Percentiles rank a stretch among this genome's conserved stretches.
Evolutionary conservation across 2,888 invertebrate genomes (phyloP).

Genomic region (Maniola hyperantus): DNA sequence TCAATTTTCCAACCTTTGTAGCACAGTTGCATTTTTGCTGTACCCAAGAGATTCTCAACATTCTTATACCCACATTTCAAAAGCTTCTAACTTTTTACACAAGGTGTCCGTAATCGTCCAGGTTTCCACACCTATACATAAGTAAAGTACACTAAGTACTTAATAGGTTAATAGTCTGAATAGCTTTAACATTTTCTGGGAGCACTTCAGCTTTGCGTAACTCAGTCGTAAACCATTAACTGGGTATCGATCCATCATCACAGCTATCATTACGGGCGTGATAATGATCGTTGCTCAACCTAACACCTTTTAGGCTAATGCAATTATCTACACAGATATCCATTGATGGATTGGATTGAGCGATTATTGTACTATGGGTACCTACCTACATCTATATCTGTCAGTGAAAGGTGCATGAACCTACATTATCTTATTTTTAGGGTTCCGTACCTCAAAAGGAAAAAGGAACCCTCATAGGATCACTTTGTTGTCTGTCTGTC

Average conservation of each 20-base stretch:
- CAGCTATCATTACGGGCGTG: conserved; percentile 23
- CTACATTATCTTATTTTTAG: conserved; percentile 8
- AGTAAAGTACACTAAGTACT: not conserved
- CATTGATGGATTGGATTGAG: conserved; percentile 29
- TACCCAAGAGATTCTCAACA: too few species aligned
- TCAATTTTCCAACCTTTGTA: too few species aligned
- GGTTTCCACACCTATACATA: too few species aligned
- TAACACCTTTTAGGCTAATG: conserved; percentile 41
- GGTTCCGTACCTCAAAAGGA: too few species aligned
- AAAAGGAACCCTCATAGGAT: too few species aligned
- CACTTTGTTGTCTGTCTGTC: too few species aligned
- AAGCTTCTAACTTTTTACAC: too few species aligned
- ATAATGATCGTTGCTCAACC: conserved; percentile 32
- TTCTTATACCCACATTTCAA: too few species aligned
- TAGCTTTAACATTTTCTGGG: not conserved
- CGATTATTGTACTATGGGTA: conserved; percentile 12
- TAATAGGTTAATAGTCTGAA: not conserved
- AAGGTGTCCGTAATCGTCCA: too few species aligned
- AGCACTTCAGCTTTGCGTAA: conserved; percentile 14
- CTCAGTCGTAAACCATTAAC: conserved; percentile 20
- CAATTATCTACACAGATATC: conserved; percentile 31
- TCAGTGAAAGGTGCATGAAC: conserved; percentile 28
- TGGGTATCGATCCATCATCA: conserved; percentile 20
- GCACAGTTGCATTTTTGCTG: too few species aligned
- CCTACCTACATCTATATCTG: conserved; percentile 13